A percentile compares a stretch with the other conserved stretches of the same genome.
Evolutionary conservation across 1,140 invertebrate species (phyloP).

Genomic region (Sesamia nonagrioides): DNA sequence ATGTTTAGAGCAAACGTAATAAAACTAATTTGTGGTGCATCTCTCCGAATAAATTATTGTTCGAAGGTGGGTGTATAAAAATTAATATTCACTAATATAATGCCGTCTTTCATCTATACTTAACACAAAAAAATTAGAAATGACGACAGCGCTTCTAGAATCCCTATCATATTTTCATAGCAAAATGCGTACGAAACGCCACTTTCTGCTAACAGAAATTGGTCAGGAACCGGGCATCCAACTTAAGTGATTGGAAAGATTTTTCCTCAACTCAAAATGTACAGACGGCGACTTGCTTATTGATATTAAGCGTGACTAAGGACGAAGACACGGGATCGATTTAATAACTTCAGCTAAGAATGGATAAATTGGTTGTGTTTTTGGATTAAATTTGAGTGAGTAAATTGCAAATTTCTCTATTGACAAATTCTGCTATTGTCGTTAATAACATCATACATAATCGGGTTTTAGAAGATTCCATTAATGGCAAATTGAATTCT

Average conservation of each 20-base stretch:
- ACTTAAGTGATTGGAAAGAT: conserved; percentile 41
- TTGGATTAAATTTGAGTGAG: not conserved
- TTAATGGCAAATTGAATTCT: no score
- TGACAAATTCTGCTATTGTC: no score
- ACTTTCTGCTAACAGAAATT: conserved; percentile 20
- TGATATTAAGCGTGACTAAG: conserved; percentile 1
- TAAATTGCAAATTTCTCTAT: no score
- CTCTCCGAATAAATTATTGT: no score
- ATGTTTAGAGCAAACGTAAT: no score
- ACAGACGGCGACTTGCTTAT: not conserved
- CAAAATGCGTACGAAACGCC: conserved; percentile 38
- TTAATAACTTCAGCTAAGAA: not conserved
- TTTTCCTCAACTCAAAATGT: conserved; percentile 5
- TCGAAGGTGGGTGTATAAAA: no score
- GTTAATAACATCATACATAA: no score
- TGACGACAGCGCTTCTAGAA: not conserved
- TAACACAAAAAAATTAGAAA: not conserved
- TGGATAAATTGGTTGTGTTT: not conserved
- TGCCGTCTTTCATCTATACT: no score
- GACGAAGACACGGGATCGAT: not conserved
- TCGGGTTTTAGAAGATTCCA: no score
- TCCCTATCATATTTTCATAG: not conserved
- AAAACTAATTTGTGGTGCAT: no score
- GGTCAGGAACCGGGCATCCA: conserved; percentile 31
- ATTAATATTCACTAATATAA: no score